Percentiles rank a stretch among this genome's conserved stretches.
phyloP scores from a whole-genome alignment of 2,113 vertebrate species.

The Eclectus roratus region DNA sequence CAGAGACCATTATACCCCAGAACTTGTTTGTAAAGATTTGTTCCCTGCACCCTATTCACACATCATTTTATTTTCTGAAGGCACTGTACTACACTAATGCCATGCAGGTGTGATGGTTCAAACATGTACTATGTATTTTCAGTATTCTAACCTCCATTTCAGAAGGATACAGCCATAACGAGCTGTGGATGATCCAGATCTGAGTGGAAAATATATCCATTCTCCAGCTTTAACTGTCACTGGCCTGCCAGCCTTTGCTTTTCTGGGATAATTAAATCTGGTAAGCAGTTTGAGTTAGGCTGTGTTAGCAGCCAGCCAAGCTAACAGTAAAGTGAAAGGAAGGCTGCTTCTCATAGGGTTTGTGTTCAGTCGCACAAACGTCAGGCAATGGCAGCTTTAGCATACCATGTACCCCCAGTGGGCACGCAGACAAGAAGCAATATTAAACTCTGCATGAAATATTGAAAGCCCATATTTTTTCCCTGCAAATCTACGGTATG shows the following conservation, averaged over 20 bases:
- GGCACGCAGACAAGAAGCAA: neutral
- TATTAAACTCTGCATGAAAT: neutral
- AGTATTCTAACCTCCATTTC: neutral
- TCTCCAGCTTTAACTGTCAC: neutral
- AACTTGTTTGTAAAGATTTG: neutral
- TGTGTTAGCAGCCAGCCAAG: neutral
- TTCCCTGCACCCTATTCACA: neutral
- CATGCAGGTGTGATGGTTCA: neutral
- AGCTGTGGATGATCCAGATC: neutral
- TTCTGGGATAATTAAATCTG: neutral
- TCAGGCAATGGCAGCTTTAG: neutral
- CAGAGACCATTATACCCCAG: neutral
- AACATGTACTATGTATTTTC: neutral
- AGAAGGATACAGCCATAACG: neutral
- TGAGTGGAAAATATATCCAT: neutral
- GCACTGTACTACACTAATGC: neutral
- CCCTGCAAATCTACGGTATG: neutral
- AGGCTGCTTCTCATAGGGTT: neutral
- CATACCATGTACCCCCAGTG: too few species aligned
- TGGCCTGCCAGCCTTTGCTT: neutral
- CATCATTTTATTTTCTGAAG: neutral
- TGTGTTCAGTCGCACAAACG: neutral
- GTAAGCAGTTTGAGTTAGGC: neutral
- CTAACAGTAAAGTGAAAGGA: neutral
- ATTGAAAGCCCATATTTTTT: neutral